Conservation (phyloP, 1,140 invertebrate species). For the Melipona quadrifasciata region DNA sequence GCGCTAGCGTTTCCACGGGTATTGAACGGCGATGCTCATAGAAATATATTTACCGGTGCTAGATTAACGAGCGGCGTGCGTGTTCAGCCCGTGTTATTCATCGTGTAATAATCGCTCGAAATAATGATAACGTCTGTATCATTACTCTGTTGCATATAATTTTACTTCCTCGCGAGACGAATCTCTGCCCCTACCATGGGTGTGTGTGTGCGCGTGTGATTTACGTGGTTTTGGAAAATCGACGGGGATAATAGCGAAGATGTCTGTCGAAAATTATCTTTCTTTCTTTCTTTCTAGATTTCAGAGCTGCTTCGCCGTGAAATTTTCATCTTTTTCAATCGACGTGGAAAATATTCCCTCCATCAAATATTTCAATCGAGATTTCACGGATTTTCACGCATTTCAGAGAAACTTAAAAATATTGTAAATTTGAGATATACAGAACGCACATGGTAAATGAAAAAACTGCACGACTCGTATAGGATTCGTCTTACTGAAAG, state of each 20-base stretch:
- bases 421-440: too few relatives aligned
- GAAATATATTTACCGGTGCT: slow-evolving; percentile 13
- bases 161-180: neutral
- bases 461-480: too few relatives aligned
- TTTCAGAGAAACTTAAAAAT: too few relatives aligned
- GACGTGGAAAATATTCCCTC: too few relatives aligned
- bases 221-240: neutral
- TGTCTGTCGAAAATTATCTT: neutral
- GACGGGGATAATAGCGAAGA: neutral
- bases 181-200: neutral
- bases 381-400: too few relatives aligned
- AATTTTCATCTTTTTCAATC: too few relatives aligned
- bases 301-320: neutral
- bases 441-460: too few relatives aligned
- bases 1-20: neutral
- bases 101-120: neutral
- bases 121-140: neutral
- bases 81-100: neutral
- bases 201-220: neutral
- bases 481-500: too few relatives aligned
- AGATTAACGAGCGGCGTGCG: slow-evolving; percentile 16
- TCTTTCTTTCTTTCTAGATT: neutral
- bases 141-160: neutral
- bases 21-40: slow-evolving; percentile 11
- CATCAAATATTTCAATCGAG: too few relatives aligned